Evolutionary conservation across 2,888 invertebrate genomes (phyloP).

Genomic region (Lycocerus yunnanus): DNA sequence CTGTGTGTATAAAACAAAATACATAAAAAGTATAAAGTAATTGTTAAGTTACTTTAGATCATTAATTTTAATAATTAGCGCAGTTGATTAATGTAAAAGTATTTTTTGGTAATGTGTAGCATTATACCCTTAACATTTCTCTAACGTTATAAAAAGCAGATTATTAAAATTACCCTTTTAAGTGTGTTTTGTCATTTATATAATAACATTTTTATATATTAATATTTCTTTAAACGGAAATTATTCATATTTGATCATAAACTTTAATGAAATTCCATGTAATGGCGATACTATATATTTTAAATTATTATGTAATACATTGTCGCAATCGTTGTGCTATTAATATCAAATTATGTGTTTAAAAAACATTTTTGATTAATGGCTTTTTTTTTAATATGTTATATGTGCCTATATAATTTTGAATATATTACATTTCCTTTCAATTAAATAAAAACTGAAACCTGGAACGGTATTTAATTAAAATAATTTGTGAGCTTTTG

Average conservation of each 20-base stretch:
- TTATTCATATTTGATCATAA: background rate
- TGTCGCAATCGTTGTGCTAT: background rate
- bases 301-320: background rate
- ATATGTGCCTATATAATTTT: background rate
- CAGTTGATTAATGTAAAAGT: background rate
- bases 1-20: background rate
- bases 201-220: slow-evolving; percentile 5
- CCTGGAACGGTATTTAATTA: background rate
- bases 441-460: background rate
- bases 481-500: background rate
- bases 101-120: background rate
- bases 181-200: slow-evolving; percentile 5
- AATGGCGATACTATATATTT: background rate
- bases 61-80: background rate
- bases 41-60: background rate
- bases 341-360: background rate
- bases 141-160: background rate
- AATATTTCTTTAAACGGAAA: background rate
- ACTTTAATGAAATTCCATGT: background rate
- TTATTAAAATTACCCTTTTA: background rate
- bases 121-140: background rate
- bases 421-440: background rate
- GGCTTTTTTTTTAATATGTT: background rate
- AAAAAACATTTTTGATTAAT: background rate
- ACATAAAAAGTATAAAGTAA: background rate